These are phyloP conservation scores for Conger conger DNA, from an alignment of 2,113 vertebrate genomes.

Conservation along the genomic window DNA sequence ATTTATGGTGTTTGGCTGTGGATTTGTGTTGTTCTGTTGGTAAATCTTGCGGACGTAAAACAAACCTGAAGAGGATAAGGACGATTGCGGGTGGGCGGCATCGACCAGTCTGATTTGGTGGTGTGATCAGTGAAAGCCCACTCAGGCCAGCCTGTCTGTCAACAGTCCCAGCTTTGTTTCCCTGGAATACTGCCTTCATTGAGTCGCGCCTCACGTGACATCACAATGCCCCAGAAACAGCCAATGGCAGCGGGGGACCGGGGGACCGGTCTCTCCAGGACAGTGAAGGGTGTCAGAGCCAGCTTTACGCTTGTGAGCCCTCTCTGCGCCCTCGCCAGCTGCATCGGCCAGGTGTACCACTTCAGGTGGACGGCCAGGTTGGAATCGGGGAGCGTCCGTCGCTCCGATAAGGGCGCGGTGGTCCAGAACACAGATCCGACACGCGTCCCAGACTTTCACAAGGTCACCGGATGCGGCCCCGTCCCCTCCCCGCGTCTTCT, in stretches of 20 bases:
- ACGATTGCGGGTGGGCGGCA: constrained; percentile 21
- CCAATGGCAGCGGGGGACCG: background rate
- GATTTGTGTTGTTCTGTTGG: background rate
- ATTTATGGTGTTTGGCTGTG: constrained; percentile 2
- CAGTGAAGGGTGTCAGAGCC: constrained; percentile 15
- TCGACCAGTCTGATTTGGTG: constrained; percentile 29
- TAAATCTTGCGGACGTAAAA: constrained; percentile 27
- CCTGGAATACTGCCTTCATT: background rate
- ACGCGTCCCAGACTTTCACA: constrained; percentile 12
- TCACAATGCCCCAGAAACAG: background rate
- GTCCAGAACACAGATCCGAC: constrained; percentile 3
- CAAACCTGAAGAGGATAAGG: constrained; percentile 27
- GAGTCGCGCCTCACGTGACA: background rate
- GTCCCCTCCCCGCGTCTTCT: background rate
- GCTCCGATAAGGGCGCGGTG: background rate
- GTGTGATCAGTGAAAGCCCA: constrained; percentile 17
- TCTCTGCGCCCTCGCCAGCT: constrained; percentile 33
- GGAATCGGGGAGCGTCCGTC: background rate
- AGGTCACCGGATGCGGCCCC: background rate
- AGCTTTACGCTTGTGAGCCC: constrained; percentile 17
- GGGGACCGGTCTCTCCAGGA: constrained; percentile 12
- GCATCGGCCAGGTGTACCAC: constrained; percentile 22
- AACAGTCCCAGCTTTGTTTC: background rate
- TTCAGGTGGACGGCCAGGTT: constrained; percentile 11
- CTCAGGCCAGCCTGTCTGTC: constrained; percentile 1